Evolutionary conservation across 2,888 invertebrate genomes (phyloP).

Genomic region (Teleiodes luculella): DNA sequence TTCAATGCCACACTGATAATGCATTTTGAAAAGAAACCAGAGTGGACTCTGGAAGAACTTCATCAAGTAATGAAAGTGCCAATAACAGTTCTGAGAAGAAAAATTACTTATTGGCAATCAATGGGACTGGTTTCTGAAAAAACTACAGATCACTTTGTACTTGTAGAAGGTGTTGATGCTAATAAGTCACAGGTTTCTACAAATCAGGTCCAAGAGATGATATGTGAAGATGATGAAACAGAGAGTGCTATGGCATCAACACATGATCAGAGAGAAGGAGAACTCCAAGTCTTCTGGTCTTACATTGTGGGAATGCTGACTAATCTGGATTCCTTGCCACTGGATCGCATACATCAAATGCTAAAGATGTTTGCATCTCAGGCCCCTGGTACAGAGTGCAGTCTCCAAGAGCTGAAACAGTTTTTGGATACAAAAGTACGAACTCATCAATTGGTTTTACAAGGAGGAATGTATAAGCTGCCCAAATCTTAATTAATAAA

Average conservation of each 20-base stretch:
- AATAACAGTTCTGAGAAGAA: constrained; percentile 88
- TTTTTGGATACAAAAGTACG: constrained; percentile 96
- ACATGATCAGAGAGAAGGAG: constrained; percentile 95
- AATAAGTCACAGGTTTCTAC: constrained; percentile 75
- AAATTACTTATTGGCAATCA: constrained; percentile 96
- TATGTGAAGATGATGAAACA: constrained; percentile 92
- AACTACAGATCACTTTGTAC: constrained; percentile 83
- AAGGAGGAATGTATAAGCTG: constrained; percentile 92
- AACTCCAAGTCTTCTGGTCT: constrained; percentile 96
- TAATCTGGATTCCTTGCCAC: constrained; percentile 92
- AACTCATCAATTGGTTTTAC: constrained; percentile 90
- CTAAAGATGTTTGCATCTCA: constrained; percentile 97
- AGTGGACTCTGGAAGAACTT: constrained; percentile 93
- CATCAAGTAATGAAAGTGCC: constrained; percentile 93
- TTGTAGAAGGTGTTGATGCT: constrained; percentile 82
- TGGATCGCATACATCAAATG: constrained; percentile 97
- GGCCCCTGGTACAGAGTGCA: constrained; percentile 93
- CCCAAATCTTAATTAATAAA: constrained; percentile 80
- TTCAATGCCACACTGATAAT: constrained; percentile 96
- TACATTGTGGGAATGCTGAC: constrained; percentile 98
- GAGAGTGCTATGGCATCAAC: constrained; percentile 97
- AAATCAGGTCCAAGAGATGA: constrained; percentile 79
- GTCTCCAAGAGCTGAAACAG: constrained; percentile 89
- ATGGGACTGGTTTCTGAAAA: constrained; percentile 91
- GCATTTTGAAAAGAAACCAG: constrained; percentile 92